phyloP scores from a whole-genome alignment of 2,888 invertebrate genomes.

The Ophion obscuratus region DNA sequence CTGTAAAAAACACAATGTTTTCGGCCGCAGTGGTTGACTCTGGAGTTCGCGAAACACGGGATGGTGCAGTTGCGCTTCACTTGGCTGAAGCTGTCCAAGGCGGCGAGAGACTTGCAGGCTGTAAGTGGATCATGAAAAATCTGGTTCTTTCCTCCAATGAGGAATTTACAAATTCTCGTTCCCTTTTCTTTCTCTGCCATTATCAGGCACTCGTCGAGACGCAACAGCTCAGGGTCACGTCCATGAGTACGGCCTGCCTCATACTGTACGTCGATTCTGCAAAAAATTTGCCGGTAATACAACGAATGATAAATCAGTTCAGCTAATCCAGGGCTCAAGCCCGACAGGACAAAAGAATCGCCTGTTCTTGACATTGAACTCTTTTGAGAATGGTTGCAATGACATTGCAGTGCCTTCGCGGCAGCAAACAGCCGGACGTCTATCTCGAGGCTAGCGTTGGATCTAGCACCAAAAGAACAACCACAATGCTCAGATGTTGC shows the following conservation, averaged over 20 bases:
- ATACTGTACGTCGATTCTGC: constrained; percentile 97
- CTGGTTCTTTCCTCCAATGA: background rate
- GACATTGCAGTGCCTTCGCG: constrained; percentile 77
- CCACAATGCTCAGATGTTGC: constrained; percentile 91
- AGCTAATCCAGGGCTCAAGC: background rate
- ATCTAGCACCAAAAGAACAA: constrained; percentile 90
- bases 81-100: constrained; percentile 93
- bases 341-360: too few relatives aligned
- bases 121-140: constrained; percentile 85
- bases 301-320: constrained; percentile 4
- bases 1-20: constrained; percentile 26
- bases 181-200: constrained; percentile 59
- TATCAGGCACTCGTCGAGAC: constrained; percentile 91
- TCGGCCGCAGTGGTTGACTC: constrained; percentile 93
- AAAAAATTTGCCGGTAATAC: constrained; percentile 93
- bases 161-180: background rate
- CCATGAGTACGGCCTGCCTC: constrained; percentile 91
- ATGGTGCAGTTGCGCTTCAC: constrained; percentile 95
- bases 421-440: constrained; percentile 90
- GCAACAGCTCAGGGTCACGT: constrained; percentile 89
- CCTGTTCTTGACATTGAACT: background rate
- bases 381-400: background rate
- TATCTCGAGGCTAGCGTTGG: constrained; percentile 92
- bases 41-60: constrained; percentile 98
- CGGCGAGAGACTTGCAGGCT: constrained; percentile 89